These are phyloP conservation scores for Actenoides hombroni DNA, from an alignment of 2,113 vertebrate species.

Conservation along the genomic window DNA sequence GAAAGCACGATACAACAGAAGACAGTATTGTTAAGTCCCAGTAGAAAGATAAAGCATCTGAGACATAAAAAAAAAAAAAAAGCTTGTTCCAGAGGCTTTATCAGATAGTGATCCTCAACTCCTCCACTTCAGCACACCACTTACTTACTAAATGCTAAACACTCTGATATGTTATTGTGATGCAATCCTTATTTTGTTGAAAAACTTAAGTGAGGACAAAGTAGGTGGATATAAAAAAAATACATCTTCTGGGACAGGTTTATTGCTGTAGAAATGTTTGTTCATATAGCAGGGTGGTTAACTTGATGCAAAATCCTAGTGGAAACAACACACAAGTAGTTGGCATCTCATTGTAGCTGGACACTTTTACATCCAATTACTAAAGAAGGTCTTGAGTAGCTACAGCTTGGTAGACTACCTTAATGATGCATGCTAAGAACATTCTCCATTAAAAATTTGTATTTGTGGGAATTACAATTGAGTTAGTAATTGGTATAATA, in stretches of 20 bases:
- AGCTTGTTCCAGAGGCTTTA: not conserved
- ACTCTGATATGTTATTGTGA: rapidly evolving
- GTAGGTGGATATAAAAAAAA: not conserved
- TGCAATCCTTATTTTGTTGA: not conserved
- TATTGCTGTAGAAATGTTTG: not conserved
- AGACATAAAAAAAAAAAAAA: not conserved
- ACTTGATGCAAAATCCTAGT: not conserved
- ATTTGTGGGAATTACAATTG: not conserved
- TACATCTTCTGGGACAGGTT: not conserved
- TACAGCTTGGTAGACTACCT: not conserved
- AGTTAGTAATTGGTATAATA: not conserved
- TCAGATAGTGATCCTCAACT: not conserved
- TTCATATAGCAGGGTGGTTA: not conserved
- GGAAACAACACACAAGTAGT: not conserved
- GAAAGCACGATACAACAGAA: not conserved
- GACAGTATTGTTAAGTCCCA: not conserved
- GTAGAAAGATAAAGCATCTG: not conserved
- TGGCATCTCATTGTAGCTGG: not conserved
- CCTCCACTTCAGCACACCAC: not conserved
- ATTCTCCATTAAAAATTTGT: not conserved
- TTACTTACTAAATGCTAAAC: not conserved
- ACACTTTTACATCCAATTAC: not conserved
- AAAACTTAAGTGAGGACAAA: not conserved
- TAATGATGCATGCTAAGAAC: not conserved
- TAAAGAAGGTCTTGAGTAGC: not conserved